Evolutionary conservation across 2,888 invertebrate species (phyloP).

Genomic region (Eulithis testata): DNA sequence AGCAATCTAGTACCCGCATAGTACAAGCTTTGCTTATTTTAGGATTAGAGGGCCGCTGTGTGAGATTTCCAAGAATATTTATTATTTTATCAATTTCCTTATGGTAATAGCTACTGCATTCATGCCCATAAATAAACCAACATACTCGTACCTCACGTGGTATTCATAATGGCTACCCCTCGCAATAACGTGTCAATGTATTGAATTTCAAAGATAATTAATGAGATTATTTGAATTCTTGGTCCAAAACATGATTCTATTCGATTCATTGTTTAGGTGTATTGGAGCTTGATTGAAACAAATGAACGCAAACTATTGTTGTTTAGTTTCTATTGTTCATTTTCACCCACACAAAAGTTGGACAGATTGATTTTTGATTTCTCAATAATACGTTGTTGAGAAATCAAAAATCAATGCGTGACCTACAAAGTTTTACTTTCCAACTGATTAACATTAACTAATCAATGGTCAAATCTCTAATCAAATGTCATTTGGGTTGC

Average conservation of each 20-base stretch:
- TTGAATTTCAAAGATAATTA: conserved; percentile 82
- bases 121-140: conserved; percentile 32
- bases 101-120: conserved; percentile 9
- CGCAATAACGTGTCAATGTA: conserved; percentile 74
- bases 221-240: conserved; percentile 75
- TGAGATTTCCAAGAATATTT: no score
- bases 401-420: no score
- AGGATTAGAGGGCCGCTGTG: no score
- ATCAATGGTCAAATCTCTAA: no score
- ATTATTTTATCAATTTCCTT: no score
- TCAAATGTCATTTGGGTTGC: no score
- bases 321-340: conserved; percentile 3
- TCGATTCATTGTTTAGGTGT: conserved; percentile 53
- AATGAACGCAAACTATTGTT: conserved; percentile 29
- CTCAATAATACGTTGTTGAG: no score
- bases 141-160: conserved; percentile 62
- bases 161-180: conserved; percentile 64
- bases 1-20: no score
- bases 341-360: neutral
- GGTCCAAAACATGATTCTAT: conserved; percentile 47
- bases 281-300: conserved; percentile 33
- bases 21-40: no score
- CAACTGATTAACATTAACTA: no score
- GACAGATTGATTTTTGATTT: no score
- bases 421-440: no score